Conservation (phyloP, 2,888 invertebrate genomes). For the Peribatodes rhomboidaria region DNA sequence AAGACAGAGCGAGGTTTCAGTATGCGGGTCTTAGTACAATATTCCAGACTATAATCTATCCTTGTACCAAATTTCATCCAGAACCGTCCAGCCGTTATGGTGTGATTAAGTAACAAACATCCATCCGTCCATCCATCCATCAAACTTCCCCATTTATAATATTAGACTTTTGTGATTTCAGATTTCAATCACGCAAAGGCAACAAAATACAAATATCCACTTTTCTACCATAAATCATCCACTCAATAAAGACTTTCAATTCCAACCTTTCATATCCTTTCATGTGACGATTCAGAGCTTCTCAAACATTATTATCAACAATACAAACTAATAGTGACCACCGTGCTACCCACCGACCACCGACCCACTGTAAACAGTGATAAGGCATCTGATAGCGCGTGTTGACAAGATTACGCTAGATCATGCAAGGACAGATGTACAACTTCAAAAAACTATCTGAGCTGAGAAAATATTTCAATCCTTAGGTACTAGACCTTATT, state of each 20-base stretch:
- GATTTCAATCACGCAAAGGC: too few species aligned
- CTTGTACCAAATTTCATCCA: too few species aligned
- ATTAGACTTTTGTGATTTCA: too few species aligned
- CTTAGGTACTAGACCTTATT: too few species aligned
- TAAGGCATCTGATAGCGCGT: slow-evolving; percentile 40
- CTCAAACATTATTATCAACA: slow-evolving; percentile 30
- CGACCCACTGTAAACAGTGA: slow-evolving; percentile 37
- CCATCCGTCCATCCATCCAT: too few species aligned
- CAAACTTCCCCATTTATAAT: too few species aligned
- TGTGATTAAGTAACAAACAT: too few species aligned
- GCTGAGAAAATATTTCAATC: neutral
- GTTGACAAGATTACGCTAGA: slow-evolving; percentile 34
- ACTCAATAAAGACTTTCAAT: neutral
- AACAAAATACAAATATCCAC: neutral
- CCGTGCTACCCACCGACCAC: slow-evolving; percentile 37
- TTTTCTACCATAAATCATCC: too few species aligned
- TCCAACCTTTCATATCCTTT: slow-evolving; percentile 4
- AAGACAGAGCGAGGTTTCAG: too few species aligned
- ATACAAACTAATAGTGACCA: slow-evolving; percentile 28
- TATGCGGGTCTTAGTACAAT: too few species aligned
- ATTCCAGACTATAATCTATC: too few species aligned
- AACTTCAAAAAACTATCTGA: neutral
- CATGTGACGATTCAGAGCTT: slow-evolving; percentile 18
- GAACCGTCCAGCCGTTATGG: too few species aligned
- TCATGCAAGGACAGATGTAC: neutral